Evolutionary conservation across 2,797 vertebrate genomes (phyloP).

Genomic region (Pithecia hirsuta): DNA sequence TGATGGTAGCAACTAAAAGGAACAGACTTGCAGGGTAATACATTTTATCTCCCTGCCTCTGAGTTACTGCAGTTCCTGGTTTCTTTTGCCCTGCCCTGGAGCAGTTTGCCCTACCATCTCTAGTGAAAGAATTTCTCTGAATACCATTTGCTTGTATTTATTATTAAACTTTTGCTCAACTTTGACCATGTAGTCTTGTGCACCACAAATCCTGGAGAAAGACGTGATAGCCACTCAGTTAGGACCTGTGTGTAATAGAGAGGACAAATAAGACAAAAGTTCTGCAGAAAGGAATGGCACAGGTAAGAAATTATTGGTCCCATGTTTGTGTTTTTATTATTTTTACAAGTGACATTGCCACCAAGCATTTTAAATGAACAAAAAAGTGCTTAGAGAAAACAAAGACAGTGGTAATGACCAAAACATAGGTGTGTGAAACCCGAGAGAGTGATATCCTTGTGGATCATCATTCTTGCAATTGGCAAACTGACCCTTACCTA

Average conservation of each 20-base stretch:
- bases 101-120: not conserved
- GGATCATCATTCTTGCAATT: not conserved
- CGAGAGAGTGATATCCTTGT: not conserved
- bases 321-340: conserved; percentile 22
- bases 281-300: not conserved
- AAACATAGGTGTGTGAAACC: not conserved
- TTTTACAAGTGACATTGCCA: conserved; percentile 12
- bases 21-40: not conserved
- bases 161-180: conserved; percentile 30
- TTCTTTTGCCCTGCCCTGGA: not conserved
- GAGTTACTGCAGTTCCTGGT: not conserved
- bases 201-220: conserved; percentile 6
- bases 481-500: not conserved
- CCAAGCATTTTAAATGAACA: conserved; percentile 20
- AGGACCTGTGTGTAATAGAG: not conserved
- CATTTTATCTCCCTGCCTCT: not conserved
- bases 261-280: conserved; percentile 22
- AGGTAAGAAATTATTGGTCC: not conserved
- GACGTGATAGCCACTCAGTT: not conserved
- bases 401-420: not conserved
- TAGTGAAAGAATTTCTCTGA: not conserved
- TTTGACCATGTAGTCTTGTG: not conserved
- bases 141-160: conserved; percentile 1
- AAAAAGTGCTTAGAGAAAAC: not conserved
- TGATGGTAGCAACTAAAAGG: not conserved